A percentile compares a stretch with the other conserved stretches of the same genome.
Evolutionary conservation across 1,140 invertebrate species (phyloP).

Genomic region (Dendroctonus ponderosae): DNA sequence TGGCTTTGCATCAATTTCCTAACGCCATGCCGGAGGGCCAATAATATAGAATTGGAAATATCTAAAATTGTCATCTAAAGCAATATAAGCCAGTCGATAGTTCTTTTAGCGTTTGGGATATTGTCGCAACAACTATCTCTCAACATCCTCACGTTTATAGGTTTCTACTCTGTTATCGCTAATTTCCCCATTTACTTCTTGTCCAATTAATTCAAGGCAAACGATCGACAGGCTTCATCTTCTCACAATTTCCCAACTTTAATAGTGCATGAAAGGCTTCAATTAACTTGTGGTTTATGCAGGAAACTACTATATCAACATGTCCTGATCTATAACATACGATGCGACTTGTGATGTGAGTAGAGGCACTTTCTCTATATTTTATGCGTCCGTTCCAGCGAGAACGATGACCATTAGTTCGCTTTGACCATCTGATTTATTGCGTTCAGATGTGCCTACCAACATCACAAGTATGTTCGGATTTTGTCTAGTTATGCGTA

Average conservation of each 20-base stretch:
- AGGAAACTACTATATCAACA: constrained; percentile 29
- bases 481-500: constrained; percentile 22
- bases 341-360: constrained; percentile 43
- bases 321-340: constrained; percentile 41
- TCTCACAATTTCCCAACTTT: constrained; percentile 16
- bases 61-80: too few relatives aligned
- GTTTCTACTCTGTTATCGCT: too few relatives aligned
- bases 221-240: constrained; percentile 21
- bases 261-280: constrained; percentile 27
- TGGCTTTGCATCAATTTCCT: too few relatives aligned
- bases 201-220: constrained; percentile 15
- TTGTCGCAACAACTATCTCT: too few relatives aligned
- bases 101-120: too few relatives aligned
- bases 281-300: constrained; percentile 26
- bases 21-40: too few relatives aligned
- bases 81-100: too few relatives aligned
- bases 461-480: constrained; percentile 14
- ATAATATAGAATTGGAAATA: too few relatives aligned
- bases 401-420: constrained; percentile 41
- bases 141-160: too few relatives aligned
- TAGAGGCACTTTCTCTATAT: constrained; percentile 42
- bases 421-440: constrained; percentile 30
- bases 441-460: constrained; percentile 9
- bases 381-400: constrained; percentile 34
- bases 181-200: neutral